These are phyloP conservation scores for Coreius guichenoti DNA, from an alignment of 2,797 vertebrate genomes.

Conservation along the genomic window DNA sequence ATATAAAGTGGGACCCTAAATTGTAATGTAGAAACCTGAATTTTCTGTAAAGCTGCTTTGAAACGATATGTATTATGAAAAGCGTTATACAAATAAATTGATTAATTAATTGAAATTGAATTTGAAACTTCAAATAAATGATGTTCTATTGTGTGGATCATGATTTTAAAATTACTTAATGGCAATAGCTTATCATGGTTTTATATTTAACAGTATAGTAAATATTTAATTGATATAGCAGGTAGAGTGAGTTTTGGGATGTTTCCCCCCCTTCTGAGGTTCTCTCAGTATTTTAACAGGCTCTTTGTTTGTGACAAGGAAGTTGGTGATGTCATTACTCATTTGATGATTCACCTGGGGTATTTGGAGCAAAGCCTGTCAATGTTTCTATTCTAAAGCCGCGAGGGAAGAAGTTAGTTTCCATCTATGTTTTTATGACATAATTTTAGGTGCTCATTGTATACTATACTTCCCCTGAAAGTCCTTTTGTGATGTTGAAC, in stretches of 20 bases:
- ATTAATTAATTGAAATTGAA: no score
- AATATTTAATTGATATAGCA: slow-evolving; percentile 7
- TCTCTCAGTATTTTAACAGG: not conserved
- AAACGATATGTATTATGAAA: not conserved
- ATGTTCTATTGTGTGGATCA: not conserved
- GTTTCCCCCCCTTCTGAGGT: no score
- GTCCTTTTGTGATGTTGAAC: not conserved
- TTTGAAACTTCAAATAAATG: not conserved
- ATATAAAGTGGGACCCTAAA: no score
- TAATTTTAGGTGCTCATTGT: not conserved
- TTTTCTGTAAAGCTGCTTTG: not conserved
- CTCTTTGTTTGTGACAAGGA: slow-evolving; percentile 26
- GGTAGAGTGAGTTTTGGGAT: not conserved
- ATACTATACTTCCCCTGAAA: not conserved
- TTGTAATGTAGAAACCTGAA: no score
- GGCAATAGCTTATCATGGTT: not conserved
- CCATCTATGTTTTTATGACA: not conserved
- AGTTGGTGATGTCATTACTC: not conserved
- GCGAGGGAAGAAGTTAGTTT: not conserved
- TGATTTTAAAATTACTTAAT: not conserved
- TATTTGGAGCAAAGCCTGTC: not conserved
- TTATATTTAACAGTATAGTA: slow-evolving; percentile 28
- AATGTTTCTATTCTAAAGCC: not conserved
- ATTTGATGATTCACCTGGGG: not conserved
- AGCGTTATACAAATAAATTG: not conserved